Evolutionary conservation across 2,113 vertebrate genomes (phyloP).

Genomic region (Serilophus lunatus): DNA sequence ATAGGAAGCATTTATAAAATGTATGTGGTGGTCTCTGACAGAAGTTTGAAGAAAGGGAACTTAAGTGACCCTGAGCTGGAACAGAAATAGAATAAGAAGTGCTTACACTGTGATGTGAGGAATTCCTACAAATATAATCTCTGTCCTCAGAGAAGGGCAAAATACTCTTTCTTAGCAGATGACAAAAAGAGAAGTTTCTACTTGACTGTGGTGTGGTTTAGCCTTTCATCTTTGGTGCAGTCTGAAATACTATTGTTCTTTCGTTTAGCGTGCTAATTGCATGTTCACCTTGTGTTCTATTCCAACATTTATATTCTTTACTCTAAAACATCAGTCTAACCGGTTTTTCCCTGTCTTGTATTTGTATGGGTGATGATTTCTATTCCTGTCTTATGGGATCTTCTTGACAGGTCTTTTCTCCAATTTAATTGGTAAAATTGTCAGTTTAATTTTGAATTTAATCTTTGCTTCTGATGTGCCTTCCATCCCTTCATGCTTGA

Average conservation of each 20-base stretch:
- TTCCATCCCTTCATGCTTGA: not conserved
- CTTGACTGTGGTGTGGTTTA: not conserved
- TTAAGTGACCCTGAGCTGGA: not conserved
- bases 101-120: not conserved
- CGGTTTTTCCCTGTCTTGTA: not conserved
- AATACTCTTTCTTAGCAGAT: not conserved
- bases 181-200: not conserved
- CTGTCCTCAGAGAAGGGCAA: not conserved
- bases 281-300: not conserved
- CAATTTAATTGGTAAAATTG: not conserved
- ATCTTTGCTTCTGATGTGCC: not conserved
- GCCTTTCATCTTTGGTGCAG: not conserved
- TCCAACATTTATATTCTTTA: not conserved
- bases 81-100: not conserved
- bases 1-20: not conserved
- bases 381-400: not conserved
- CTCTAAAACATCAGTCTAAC: not conserved
- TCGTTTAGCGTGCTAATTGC: not conserved
- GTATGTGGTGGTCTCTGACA: not conserved
- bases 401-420: not conserved
- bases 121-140: not conserved
- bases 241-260: not conserved
- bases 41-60: not conserved
- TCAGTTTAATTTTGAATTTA: constrained; percentile 13
- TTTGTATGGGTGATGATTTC: not conserved